These are phyloP conservation scores for Ostrea edulis DNA, from an alignment of 1,140 invertebrate species.

Conservation along the genomic window DNA sequence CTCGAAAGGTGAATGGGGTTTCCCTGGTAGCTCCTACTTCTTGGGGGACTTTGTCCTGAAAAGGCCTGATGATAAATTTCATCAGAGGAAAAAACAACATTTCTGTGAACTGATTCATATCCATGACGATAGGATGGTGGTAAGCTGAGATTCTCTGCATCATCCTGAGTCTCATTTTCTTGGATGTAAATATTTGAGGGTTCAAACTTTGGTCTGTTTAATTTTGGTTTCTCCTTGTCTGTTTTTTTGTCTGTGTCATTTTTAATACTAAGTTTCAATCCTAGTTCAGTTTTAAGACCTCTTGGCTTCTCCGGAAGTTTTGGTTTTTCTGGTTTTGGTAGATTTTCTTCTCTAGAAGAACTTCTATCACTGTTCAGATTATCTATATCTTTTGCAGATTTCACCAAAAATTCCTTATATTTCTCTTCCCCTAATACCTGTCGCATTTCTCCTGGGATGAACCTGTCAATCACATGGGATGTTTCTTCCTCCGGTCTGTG, in stretches of 20 bases:
- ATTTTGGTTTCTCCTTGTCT: constrained; percentile 38
- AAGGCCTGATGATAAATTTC: constrained; percentile 73
- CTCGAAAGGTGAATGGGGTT: constrained; percentile 1
- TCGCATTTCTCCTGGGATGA: constrained; percentile 58
- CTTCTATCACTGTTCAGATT: constrained; percentile 55
- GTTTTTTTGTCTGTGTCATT: constrained; percentile 32
- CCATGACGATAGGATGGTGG: constrained; percentile 52
- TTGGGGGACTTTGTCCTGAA: constrained; percentile 41
- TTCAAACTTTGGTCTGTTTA: constrained; percentile 55
- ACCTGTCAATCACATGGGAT: neutral
- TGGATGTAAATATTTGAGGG: constrained; percentile 50
- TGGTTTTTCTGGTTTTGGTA: constrained; percentile 28
- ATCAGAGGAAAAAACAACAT: constrained; percentile 68
- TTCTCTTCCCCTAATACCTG: constrained; percentile 64
- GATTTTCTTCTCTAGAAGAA: constrained; percentile 34
- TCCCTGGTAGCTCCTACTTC: constrained; percentile 13
- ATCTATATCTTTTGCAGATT: constrained; percentile 65
- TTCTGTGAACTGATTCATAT: constrained; percentile 61
- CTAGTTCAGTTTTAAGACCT: neutral
- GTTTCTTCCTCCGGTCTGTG: constrained; percentile 58
- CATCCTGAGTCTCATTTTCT: constrained; percentile 29
- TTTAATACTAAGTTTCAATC: constrained; percentile 7
- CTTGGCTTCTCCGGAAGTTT: constrained; percentile 43
- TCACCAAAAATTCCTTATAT: constrained; percentile 65
- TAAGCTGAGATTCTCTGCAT: constrained; percentile 20